Evolutionary conservation across 2,888 invertebrate species (phyloP).

Genomic region (Sminthurinus aureus): DNA sequence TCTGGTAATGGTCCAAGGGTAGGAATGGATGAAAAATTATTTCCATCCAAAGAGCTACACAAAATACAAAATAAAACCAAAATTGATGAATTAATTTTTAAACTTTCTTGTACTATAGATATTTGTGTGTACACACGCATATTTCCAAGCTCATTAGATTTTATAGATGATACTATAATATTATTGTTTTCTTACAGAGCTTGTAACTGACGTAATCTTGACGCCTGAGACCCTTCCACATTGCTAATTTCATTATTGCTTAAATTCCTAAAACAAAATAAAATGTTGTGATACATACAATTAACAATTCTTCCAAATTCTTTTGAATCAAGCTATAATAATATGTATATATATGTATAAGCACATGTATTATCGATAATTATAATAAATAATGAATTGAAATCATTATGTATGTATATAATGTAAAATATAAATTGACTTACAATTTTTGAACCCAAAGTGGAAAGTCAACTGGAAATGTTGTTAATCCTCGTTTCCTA

Average conservation of each 20-base stretch:
- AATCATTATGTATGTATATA: slow-evolving; percentile 34
- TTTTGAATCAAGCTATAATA: no score
- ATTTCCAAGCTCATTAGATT: no score
- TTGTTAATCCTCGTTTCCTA: slow-evolving; percentile 73
- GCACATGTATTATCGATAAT: slow-evolving; percentile 51
- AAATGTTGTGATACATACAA: slow-evolving; percentile 60
- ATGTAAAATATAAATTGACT: slow-evolving; percentile 63
- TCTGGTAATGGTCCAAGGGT: slow-evolving; percentile 62
- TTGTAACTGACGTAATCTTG: slow-evolving; percentile 67
- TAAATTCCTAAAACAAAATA: slow-evolving; percentile 65
- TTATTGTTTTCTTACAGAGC: slow-evolving; percentile 66
- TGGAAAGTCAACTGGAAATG: slow-evolving; percentile 76
- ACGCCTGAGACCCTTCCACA: slow-evolving; percentile 65
- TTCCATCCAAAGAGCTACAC: slow-evolving; percentile 68
- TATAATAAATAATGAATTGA: slow-evolving; percentile 60
- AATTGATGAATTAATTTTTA: slow-evolving; percentile 3
- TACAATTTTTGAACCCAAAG: slow-evolving; percentile 80
- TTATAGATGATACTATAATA: no score
- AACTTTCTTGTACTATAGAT: neutral
- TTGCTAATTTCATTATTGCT: slow-evolving; percentile 67
- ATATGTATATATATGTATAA: neutral
- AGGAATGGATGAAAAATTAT: slow-evolving; percentile 69
- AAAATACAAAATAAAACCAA: slow-evolving; percentile 25
- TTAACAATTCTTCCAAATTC: neutral
- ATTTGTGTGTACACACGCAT: no score